Base-by-base conservation (phyloP, 2,888 invertebrate genomes). In the Diarsia dahlii region DNA sequence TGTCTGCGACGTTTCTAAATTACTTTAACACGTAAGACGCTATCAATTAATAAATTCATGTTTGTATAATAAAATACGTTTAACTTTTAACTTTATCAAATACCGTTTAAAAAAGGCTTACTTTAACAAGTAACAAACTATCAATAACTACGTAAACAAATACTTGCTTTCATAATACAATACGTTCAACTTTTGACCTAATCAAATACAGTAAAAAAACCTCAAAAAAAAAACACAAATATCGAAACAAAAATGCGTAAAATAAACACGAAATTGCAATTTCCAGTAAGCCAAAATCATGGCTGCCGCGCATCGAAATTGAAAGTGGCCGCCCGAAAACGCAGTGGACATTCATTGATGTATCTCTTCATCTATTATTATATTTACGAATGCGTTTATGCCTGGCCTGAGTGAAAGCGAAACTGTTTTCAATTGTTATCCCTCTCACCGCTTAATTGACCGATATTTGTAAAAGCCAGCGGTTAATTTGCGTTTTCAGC, bases 381-480 rank as follows among this genome's bases (percentile, higher is more conserved):
- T 96, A 96, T 96, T 96, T 96, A 95, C 95, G 92, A 91, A 91
- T 90, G 84, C 92, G 89, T 90, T 90, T 89, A 93, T 92, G 90
- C 89, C 92, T 89, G 87, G 91, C 90, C 90, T 89, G 92, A 89
- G 80, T 90, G 95, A 96, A 95, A 96, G 95, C 88, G 95, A 95
- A 95, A 95, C 93, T 93, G 92, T 92, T 95, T 94, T 92, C 95
- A 94, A 95, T 95, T 95, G 95, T 95, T 95, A 95, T 95, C 95
- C 92, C 94, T 91, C 91, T 89, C 92, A 90, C 84, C 90, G 90
- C 91, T 94, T 95, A 95, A 95, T 95, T 95, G 95, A 94, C 95
- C 95, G 95, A 95, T 95, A 96, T 96, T 95, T 95, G 96, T 95
- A 95, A 95, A 95, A 92, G 93, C 87, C 88, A 84, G 84, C 80